Base-by-base conservation (phyloP, 1,140 invertebrate genomes). In the Neoseiulus cucumeris region DNA sequence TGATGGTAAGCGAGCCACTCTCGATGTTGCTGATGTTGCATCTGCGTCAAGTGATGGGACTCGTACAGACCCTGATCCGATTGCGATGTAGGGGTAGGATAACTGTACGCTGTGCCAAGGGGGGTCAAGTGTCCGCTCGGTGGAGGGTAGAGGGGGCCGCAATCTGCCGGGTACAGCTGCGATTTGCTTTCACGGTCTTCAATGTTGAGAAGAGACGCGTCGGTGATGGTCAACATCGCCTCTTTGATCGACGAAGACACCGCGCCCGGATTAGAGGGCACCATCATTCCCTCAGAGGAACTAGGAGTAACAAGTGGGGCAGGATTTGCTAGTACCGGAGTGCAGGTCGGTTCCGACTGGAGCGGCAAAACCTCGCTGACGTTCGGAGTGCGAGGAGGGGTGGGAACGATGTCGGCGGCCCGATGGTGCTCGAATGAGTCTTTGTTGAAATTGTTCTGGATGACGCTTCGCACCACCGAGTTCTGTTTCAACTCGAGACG, bases 191-290 rank as follows among this genome's bases (percentile, higher is more conserved):
- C 33, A 25, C 51, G 51, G 25, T 59, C 51, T 14, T 59, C 51
- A 17, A 33, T 25, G 14, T 25, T 25, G 33, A 59, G 51, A 17
- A 59, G 22, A 1, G 51, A 25, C 9, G 25, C 51, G 14, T 59
- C 51, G 17, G 51, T 59, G 51, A 59, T 59, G 25, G 51, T 25
- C 1, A 59, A 20, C 51, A 59, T 59, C 51, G 51, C 51, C 33
- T 59, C 51, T 20, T 59, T 59, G 22, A 59, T 59, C 22, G 51
- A 59, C 51, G 51, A 59, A 14, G 51, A 59, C 33, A 59, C 51
- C 14, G 51, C 25, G 14, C 22, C 51, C 14, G 51, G 25, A 25
- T 14, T 9, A 9, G 33, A 39, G 33, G 9, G 4, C 33, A 9
- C 33, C 33, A 39, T 39, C 4, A 9, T 39, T 9, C 9, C 33